Conservation (phyloP, 2,113 vertebrate genomes). For the Henicopernis longicauda region DNA sequence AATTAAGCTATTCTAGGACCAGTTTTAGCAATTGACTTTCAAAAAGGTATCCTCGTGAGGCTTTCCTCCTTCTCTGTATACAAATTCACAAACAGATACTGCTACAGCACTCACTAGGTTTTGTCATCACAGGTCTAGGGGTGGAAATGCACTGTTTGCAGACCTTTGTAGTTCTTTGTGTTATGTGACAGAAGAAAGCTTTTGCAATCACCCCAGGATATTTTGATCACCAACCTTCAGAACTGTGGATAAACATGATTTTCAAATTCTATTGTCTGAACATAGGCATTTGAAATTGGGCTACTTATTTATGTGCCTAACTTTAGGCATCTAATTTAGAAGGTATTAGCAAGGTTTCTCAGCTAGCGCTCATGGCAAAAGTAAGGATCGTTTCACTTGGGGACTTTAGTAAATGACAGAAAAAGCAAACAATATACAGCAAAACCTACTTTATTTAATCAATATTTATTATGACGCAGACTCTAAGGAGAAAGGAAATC, state of each 20-base stretch:
- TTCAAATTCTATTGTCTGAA: neutral
- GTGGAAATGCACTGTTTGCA: neutral
- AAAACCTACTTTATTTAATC: neutral
- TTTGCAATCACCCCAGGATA: neutral
- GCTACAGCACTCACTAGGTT: neutral
- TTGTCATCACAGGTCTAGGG: neutral
- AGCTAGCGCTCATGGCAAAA: neutral
- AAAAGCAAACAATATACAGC: neutral
- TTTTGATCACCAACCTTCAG: neutral
- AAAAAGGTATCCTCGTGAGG: rapidly evolving
- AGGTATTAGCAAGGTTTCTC: neutral
- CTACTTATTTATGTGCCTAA: neutral
- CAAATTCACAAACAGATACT: neutral
- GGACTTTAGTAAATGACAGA: neutral
- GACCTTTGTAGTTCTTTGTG: neutral
- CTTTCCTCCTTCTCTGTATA: neutral
- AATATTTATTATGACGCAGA: neutral
- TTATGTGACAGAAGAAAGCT: neutral
- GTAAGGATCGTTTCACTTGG: neutral
- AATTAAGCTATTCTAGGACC: neutral
- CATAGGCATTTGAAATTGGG: neutral
- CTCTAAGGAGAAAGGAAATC: neutral
- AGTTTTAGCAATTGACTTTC: neutral
- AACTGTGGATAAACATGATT: neutral
- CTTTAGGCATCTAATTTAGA: neutral